Evolutionary conservation across 2,113 vertebrate genomes (phyloP).

Genomic region (Neodon shergylaensis): DNA sequence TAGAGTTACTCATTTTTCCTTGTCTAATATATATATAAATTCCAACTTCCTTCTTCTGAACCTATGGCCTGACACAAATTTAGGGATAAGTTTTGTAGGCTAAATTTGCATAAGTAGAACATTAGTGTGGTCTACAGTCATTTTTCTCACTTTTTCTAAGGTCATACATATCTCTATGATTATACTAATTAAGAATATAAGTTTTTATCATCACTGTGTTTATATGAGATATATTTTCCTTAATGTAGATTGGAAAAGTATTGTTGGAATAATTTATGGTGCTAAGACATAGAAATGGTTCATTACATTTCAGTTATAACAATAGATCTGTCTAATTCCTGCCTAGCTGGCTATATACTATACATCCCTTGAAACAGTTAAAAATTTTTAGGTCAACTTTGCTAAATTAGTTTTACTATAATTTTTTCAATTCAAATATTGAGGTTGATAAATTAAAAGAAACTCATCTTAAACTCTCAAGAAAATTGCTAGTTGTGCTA

Average conservation of each 20-base stretch:
- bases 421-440: conserved; percentile 63
- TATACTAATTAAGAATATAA: background rate
- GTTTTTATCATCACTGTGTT: background rate
- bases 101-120: background rate
- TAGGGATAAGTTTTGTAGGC: background rate
- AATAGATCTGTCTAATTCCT: background rate
- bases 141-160: background rate
- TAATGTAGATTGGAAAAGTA: background rate
- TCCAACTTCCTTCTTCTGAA: background rate
- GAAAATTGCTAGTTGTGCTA: conserved; percentile 64
- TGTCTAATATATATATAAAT: background rate
- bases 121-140: background rate
- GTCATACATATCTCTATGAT: background rate
- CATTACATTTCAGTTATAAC: background rate
- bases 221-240: background rate
- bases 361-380: conserved; percentile 41
- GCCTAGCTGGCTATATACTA: background rate
- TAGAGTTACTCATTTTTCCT: background rate
- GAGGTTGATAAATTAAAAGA: conserved; percentile 62
- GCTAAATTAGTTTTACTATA: conserved; percentile 20
- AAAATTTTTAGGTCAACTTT: conserved; percentile 60
- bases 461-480: conserved; percentile 59
- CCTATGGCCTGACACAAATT: background rate
- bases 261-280: background rate
- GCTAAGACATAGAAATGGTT: background rate